Conservation (phyloP, 2,888 invertebrate species). For the Nomada fabriciana region DNA sequence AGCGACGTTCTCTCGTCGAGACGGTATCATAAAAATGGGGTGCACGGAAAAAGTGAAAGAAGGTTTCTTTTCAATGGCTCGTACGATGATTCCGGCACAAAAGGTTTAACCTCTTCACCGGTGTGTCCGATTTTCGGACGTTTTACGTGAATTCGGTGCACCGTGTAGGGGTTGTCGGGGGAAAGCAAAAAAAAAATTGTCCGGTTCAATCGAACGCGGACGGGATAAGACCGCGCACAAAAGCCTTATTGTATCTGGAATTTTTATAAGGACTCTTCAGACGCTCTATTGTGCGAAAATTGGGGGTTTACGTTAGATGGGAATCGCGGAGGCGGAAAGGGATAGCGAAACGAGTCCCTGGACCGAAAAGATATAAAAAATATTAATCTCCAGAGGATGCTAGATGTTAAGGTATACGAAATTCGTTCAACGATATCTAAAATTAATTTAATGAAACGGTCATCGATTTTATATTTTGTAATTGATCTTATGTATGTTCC, state of each 20-base stretch:
- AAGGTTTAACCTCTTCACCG: slow-evolving; percentile 67
- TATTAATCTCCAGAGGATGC: slow-evolving; percentile 65
- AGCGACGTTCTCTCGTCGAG: not conserved
- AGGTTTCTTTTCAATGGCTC: slow-evolving; percentile 48
- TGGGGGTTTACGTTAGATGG: slow-evolving; percentile 75
- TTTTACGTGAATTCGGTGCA: slow-evolving; percentile 67
- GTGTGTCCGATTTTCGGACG: slow-evolving; percentile 66
- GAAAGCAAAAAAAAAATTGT: slow-evolving; percentile 70
- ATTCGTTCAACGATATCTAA: not conserved
- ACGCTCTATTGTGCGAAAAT: slow-evolving; percentile 80
- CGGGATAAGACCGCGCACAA: slow-evolving; percentile 80
- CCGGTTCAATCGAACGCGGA: slow-evolving; percentile 74
- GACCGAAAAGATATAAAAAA: slow-evolving; percentile 74
- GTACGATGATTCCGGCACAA: slow-evolving; percentile 56
- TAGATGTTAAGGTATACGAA: not conserved
- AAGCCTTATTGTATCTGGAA: slow-evolving; percentile 77
- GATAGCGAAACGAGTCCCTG: slow-evolving; percentile 79
- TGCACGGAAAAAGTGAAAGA: slow-evolving; percentile 36
- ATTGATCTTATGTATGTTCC: not conserved
- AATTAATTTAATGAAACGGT: not conserved
- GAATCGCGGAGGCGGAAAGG: slow-evolving; percentile 77
- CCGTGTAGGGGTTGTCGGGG: slow-evolving; percentile 29
- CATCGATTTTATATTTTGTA: too few relatives aligned
- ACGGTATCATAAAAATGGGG: slow-evolving; percentile 34
- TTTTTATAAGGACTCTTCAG: slow-evolving; percentile 80